Conservation (phyloP, 2,797 vertebrate genomes). For the Hemibagrus guttatus region DNA sequence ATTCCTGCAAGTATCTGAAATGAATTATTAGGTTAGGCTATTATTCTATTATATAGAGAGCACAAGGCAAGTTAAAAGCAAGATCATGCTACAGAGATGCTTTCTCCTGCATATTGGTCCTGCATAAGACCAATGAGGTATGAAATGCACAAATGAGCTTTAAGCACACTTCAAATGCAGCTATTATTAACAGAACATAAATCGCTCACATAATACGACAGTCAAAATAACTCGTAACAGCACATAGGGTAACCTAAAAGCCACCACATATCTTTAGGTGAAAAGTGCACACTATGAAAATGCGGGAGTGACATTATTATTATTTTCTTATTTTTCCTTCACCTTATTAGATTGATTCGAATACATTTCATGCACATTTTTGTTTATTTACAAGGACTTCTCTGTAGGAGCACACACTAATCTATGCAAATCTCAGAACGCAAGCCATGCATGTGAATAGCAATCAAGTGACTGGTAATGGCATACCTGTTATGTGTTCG, state of each 20-base stretch:
- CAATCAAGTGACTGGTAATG: conserved; percentile 31
- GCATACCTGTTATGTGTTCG: conserved; percentile 23
- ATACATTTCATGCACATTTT: conserved; percentile 37
- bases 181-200: background rate
- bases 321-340: conserved; percentile 7
- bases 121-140: background rate
- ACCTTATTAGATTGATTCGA: conserved; percentile 2
- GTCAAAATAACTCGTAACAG: conserved; percentile 8
- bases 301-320: background rate
- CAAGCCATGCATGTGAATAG: conserved; percentile 30
- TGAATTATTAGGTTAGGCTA: background rate
- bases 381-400: conserved; percentile 37
- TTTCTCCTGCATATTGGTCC: background rate
- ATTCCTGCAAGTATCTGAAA: background rate
- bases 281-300: conserved; percentile 1
- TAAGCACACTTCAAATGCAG: conserved; percentile 12
- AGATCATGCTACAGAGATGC: conserved; percentile 15
- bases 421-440: conserved; percentile 42
- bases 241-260: background rate
- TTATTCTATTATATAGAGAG: background rate
- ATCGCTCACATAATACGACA: background rate
- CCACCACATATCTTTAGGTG: background rate
- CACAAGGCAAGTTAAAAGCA: background rate
- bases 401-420: conserved; percentile 17
- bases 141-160: background rate